Evolutionary conservation across 2,797 vertebrate species (phyloP), one percentile per base, ranked within the genome.

Genomic region (Gymnoscopelus braueri): DNA sequence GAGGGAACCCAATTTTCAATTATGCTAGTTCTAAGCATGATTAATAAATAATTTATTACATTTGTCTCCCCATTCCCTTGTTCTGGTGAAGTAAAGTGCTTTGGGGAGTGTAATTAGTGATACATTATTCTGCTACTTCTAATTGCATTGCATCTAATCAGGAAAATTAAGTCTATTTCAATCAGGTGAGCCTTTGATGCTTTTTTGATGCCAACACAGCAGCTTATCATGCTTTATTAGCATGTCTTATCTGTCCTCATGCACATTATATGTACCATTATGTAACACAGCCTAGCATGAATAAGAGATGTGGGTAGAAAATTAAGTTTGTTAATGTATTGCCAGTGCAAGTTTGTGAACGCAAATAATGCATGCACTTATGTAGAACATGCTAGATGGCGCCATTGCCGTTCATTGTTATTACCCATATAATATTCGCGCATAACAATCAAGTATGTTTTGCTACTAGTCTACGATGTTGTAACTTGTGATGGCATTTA

Each of bases 1-100:
- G 32, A 64, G 47, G 67, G 24, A 71, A 60, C 26, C 55, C 74
- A 14, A 68, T 72, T 69, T 77, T 81, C 39, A 84, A 77, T 77
- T 71, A 44, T 7, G 9, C 39, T 44, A 81, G 55, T 62, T 76
- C 58, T 14, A 53, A 77, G 56, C n/a, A 23, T 24, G 60, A 79
- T 84, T 77, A 75, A 85, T 83, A 74, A 77, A 85, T 81, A 71
- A 77, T 82, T 79, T 51, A 82, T 67, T 66, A 10, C 50, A 64
- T 61, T 72, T 39, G 2, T 77, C 26, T 55, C 13, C 13, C 64
- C 51, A 29, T 44, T n/a, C 63, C 53, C 35, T 69, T 65, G 65
- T 68, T 71, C 44, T 47, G 54, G 44, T 65, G 61, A 63, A 70
- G 69, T 60, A 9, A 10, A 19, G 55, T 10, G 24, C 77, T 72